Base-by-base conservation (phyloP, 2,113 vertebrate species). In the Acanthochromis polyacanthus region DNA sequence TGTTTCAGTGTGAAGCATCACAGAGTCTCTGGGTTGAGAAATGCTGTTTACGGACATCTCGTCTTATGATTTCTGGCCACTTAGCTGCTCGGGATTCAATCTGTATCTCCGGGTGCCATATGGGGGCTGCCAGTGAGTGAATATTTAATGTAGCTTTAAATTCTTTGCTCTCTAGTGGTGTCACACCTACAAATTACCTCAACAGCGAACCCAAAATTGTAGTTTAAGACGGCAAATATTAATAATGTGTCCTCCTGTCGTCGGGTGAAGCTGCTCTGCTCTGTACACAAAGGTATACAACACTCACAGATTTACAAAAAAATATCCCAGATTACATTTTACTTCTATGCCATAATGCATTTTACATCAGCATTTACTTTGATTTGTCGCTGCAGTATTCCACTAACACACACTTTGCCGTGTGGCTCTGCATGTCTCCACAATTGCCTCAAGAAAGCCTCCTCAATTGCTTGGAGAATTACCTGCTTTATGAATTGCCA, bases 381-480 rank as follows among this genome's bases (percentile, higher is more conserved):
- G 16, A 78, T 76, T 56, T 61, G 46, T 36, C 52, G 52, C 58
- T 32, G 12, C 50, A 58, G 10, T 59, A 60, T 86, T 70, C 48
- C 69, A 73, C 57, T 61, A 72, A 48, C 28, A 50, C 15, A 38
- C 20, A 70, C 14, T 71, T 60, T 78, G 23, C 15, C 0, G 4
- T 30, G 17, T 6, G 4, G 43, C 67, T 55, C 62, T 40, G 48
- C 61, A 20, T 38, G 62, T 64, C 66, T 45, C 30, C 61, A 62
- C 22, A 50, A 78, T 71, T 46, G 40, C 66, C 32, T 75, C 7
- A 43, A 52, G 36, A 57, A 78, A 72, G 32, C 71, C 55, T 56
- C 10, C 17, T 58, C 30, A 55, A 76, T 56, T 58, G 67, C 73
- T 65, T 55, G 25, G 22, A 80, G 58, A 75, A 75, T 80, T 28